phyloP scores from a whole-genome alignment of 2,888 invertebrate genomes.

The Meteorus cinctellus region DNA sequence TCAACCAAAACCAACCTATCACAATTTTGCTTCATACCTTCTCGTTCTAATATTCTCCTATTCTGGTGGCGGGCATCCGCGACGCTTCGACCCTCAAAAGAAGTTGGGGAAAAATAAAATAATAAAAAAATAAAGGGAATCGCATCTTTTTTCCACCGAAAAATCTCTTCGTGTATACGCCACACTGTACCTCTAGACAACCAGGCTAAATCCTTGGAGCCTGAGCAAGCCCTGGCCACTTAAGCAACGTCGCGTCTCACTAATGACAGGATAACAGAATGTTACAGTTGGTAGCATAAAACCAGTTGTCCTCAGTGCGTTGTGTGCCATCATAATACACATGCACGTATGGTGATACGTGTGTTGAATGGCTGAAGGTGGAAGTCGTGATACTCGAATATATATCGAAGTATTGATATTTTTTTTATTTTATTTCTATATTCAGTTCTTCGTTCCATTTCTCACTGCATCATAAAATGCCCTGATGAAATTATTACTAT shows the following conservation, averaged over 20 bases:
- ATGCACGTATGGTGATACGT: constrained; percentile 10
- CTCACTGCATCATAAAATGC: no score
- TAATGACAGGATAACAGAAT: constrained; percentile 67
- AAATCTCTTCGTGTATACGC: constrained; percentile 54
- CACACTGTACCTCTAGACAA: constrained; percentile 52
- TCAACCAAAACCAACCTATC: constrained; percentile 2
- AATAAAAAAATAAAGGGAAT: constrained; percentile 54
- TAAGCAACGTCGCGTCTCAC: constrained; percentile 70
- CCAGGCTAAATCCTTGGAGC: constrained; percentile 50
- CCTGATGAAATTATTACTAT: no score
- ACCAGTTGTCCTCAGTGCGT: constrained; percentile 32
- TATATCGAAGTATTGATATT: neutral
- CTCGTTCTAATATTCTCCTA: constrained; percentile 59
- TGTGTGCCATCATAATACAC: constrained; percentile 19
- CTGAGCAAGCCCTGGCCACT: constrained; percentile 58
- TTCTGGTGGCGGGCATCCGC: constrained; percentile 70
- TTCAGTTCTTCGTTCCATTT: no score
- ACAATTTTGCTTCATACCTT: constrained; percentile 29
- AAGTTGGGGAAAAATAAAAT: constrained; percentile 52
- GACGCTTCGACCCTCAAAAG: constrained; percentile 71
- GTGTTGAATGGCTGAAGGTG: neutral
- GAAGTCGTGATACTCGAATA: neutral
- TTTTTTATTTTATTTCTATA: neutral
- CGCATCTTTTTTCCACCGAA: constrained; percentile 64
- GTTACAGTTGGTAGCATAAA: constrained; percentile 57